Conservation (phyloP, 1,140 invertebrate genomes). For the Ptiloglossa arizonensis region DNA sequence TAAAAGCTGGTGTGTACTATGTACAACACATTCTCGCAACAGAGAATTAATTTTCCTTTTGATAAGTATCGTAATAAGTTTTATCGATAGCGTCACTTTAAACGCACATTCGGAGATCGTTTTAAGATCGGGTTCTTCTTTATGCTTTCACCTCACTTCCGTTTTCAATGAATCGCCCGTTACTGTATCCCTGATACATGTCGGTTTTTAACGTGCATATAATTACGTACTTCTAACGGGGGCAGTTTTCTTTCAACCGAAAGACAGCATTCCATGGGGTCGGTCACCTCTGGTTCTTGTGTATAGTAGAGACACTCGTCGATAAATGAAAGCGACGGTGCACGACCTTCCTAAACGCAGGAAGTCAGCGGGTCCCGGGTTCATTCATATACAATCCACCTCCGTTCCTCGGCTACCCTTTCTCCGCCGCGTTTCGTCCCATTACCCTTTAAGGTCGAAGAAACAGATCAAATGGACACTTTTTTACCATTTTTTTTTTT, state of each 20-base stretch:
- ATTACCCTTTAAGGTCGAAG: constrained; percentile 38
- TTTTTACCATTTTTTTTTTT: background rate
- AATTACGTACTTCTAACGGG: background rate
- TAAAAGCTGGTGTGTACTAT: no score
- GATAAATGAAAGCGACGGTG: constrained; percentile 55
- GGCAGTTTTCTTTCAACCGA: constrained; percentile 23
- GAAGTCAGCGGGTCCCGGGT: constrained; percentile 45
- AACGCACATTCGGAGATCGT: no score
- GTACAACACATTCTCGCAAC: no score
- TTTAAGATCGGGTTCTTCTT: no score
- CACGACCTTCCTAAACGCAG: constrained; percentile 53
- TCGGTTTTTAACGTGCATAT: background rate
- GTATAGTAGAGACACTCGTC: constrained; percentile 28
- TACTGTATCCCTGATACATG: no score
- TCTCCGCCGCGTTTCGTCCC: constrained; percentile 22
- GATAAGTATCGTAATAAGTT: no score
- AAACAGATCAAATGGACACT: background rate
- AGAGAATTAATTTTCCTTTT: no score
- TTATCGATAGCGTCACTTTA: no score
- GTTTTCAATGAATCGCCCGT: no score
- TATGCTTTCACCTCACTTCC: no score
- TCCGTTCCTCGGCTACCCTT: constrained; percentile 30
- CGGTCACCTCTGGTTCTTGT: constrained; percentile 34
- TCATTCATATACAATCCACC: constrained; percentile 50
- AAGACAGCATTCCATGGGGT: constrained; percentile 32